phyloP scores from a whole-genome alignment of 2,113 vertebrate genomes.

The Neomonachus schauinslandi region DNA sequence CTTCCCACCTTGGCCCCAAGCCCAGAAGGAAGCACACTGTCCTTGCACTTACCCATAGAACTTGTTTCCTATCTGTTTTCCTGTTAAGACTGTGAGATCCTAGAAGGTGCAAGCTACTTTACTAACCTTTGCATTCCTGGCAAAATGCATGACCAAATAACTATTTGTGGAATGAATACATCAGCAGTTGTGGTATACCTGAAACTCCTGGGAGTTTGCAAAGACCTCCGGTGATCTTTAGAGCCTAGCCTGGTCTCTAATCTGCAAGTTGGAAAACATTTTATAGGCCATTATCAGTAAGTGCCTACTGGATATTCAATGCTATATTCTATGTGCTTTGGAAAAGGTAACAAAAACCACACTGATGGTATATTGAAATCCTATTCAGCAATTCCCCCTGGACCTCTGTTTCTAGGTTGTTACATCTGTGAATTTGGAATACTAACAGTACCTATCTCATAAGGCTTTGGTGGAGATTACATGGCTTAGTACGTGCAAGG shows the following conservation, averaged over 20 bases:
- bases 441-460: background rate
- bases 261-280: background rate
- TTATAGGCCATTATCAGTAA: background rate
- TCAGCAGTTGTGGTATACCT: background rate
- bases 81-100: background rate
- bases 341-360: background rate
- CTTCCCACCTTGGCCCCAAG: too few relatives aligned
- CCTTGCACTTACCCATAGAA: background rate
- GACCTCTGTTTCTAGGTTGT: background rate
- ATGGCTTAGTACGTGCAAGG: background rate
- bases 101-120: slow-evolving; percentile 14
- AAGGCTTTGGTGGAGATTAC: background rate
- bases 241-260: background rate
- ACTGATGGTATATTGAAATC: background rate
- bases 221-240: background rate
- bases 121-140: background rate
- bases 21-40: background rate
- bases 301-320: background rate
- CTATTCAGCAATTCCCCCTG: background rate
- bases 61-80: background rate
- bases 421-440: background rate
- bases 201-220: background rate
- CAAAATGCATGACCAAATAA: background rate
- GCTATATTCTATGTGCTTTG: background rate
- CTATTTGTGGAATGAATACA: background rate